These are phyloP conservation scores for Drosophila buzzatii DNA, from an alignment of 2,888 invertebrate species.

Conservation along the genomic window DNA sequence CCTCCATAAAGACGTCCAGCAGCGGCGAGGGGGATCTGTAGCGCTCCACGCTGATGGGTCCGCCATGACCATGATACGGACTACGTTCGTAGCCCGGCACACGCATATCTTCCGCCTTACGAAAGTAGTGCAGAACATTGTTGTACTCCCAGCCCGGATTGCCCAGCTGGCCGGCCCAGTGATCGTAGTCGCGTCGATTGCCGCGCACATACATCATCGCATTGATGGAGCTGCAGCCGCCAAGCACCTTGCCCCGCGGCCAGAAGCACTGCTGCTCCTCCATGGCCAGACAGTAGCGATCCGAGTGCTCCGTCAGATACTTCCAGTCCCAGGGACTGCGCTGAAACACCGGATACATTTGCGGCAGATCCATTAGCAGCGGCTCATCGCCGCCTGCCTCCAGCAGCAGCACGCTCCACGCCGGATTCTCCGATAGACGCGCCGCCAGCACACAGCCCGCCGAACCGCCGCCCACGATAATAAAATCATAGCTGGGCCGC, in stretches of 20 bases:
- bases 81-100: conserved; percentile 86
- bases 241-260: conserved; percentile 92
- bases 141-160: conserved; percentile 92
- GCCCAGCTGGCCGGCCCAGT: conserved; percentile 91
- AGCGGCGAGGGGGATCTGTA: conserved; percentile 90
- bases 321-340: conserved; percentile 92
- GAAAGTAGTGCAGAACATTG: conserved; percentile 91
- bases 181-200: conserved; percentile 93
- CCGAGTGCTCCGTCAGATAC: conserved; percentile 91
- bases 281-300: conserved; percentile 89
- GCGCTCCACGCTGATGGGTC: conserved; percentile 90
- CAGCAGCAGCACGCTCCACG: conserved; percentile 90
- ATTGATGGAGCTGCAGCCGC: conserved; percentile 93
- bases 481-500: conserved; percentile 90
- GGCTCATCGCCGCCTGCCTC: conserved; percentile 93
- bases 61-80: conserved; percentile 90
- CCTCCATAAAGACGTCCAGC: conserved; percentile 89
- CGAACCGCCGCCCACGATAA: conserved; percentile 93
- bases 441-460: conserved; percentile 93
- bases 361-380: conserved; percentile 90
- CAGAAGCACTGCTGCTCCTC: conserved; percentile 88
- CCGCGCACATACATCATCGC: conserved; percentile 96
- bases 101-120: conserved; percentile 91
- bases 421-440: conserved; percentile 90
- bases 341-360: conserved; percentile 90